Evolutionary conservation across 2,888 invertebrate species (phyloP).

Genomic region (Coelinius sp.): DNA sequence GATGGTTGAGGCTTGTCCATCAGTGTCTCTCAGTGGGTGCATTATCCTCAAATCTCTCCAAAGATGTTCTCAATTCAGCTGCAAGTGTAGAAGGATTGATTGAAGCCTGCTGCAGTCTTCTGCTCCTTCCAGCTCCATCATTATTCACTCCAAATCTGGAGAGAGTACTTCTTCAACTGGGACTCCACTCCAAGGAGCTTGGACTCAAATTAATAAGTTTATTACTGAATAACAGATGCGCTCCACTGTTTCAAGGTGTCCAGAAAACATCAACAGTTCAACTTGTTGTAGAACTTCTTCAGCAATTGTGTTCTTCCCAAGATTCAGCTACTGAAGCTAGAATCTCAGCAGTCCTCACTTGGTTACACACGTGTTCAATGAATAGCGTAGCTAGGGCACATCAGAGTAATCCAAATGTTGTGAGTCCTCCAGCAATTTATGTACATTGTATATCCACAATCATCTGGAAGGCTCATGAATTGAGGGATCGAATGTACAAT

Average conservation of each 20-base stretch:
- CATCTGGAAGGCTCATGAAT: conserved; percentile 81
- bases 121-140: conserved; percentile 79
- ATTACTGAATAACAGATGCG: conserved; percentile 74
- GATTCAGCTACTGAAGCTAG: conserved; percentile 76
- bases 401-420: conserved; percentile 50
- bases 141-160: conserved; percentile 78
- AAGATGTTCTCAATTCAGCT: conserved; percentile 76
- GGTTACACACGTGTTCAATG: conserved; percentile 78
- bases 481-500: conserved; percentile 75
- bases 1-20: conserved; percentile 87
- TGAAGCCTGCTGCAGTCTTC: conserved; percentile 80
- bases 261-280: conserved; percentile 70
- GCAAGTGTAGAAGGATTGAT: conserved; percentile 79
- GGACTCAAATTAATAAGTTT: conserved; percentile 75
- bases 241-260: conserved; percentile 61
- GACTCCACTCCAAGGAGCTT: conserved; percentile 76
- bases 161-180: conserved; percentile 79
- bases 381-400: conserved; percentile 67
- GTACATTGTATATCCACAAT: conserved; percentile 87
- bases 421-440: conserved; percentile 73
- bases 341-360: conserved; percentile 79
- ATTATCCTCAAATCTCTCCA: conserved; percentile 62
- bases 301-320: conserved; percentile 80
- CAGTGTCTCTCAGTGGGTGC: conserved; percentile 78
- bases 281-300: conserved; percentile 85